These are phyloP conservation scores for Sycobia sp. DNA, from an alignment of 1,140 invertebrate genomes.

Conservation along the genomic window DNA sequence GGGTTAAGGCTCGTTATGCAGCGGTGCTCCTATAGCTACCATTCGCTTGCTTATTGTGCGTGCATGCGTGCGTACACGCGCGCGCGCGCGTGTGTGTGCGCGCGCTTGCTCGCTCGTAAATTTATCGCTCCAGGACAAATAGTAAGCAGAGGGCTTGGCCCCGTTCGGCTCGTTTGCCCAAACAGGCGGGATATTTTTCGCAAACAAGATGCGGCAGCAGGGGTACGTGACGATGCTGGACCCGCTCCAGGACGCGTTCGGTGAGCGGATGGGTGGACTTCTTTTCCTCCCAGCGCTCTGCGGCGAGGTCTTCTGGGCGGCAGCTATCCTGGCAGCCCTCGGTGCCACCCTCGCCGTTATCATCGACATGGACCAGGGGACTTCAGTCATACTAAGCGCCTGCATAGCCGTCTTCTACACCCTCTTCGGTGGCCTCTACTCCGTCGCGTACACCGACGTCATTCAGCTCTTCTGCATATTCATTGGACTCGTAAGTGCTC, in stretches of 20 bases:
- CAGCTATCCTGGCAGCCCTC: constrained; percentile 92
- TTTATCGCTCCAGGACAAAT: no score
- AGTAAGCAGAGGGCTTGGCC: no score
- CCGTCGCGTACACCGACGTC: constrained; percentile 98
- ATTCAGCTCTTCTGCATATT: constrained; percentile 99
- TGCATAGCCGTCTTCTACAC: constrained; percentile 98
- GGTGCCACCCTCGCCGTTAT: constrained; percentile 96
- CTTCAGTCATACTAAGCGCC: constrained; percentile 92
- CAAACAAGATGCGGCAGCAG: constrained; percentile 94
- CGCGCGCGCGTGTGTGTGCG: no score
- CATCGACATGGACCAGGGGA: constrained; percentile 90
- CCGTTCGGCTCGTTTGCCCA: neutral
- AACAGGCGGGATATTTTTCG: constrained; percentile 94
- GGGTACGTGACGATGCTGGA: constrained; percentile 99
- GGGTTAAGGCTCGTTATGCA: no score
- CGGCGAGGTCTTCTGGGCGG: constrained; percentile 98
- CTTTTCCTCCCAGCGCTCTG: constrained; percentile 95
- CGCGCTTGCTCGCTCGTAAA: no score
- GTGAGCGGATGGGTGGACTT: constrained; percentile 94
- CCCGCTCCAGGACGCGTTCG: constrained; percentile 94
- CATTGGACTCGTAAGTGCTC: constrained; percentile 80
- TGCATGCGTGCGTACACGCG: no score
- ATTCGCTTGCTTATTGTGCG: no score
- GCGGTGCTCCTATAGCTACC: no score
- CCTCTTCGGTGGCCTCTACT: constrained; percentile 95